Evolutionary conservation across 1,140 invertebrate genomes (phyloP).

Genomic region (Antheraea mylitta): DNA sequence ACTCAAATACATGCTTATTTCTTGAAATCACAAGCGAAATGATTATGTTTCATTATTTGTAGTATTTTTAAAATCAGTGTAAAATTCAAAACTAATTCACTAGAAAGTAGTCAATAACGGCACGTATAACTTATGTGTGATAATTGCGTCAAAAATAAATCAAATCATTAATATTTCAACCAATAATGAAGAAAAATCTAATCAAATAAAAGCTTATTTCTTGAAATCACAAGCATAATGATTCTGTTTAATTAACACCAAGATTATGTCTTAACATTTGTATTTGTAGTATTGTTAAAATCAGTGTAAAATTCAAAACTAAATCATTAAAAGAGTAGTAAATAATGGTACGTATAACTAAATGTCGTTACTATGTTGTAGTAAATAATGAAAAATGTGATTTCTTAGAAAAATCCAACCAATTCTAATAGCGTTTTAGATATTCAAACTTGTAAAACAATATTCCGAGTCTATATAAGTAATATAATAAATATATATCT

Average conservation of each 20-base stretch:
- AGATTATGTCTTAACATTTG: not conserved
- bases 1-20: not conserved
- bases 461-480: constrained; percentile 24
- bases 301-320: not conserved
- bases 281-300: not conserved
- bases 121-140: too few relatives aligned
- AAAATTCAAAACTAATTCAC: too few relatives aligned
- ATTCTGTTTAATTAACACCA: not conserved
- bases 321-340: constrained; percentile 25
- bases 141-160: too few relatives aligned
- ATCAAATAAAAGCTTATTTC: too few relatives aligned
- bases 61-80: too few relatives aligned
- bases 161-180: too few relatives aligned
- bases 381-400: constrained; percentile 32
- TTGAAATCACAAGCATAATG: not conserved
- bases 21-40: not conserved
- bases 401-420: constrained; percentile 50
- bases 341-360: constrained; percentile 62
- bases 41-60: too few relatives aligned
- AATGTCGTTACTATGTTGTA: constrained; percentile 51
- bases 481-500: constrained; percentile 26
- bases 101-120: too few relatives aligned
- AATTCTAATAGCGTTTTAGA: constrained; percentile 49
- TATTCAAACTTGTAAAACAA: constrained; percentile 44
- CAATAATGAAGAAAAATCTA: too few relatives aligned